Evolutionary conservation across 2,888 invertebrate genomes (phyloP).

Genomic region (Nomada fabriciana): DNA sequence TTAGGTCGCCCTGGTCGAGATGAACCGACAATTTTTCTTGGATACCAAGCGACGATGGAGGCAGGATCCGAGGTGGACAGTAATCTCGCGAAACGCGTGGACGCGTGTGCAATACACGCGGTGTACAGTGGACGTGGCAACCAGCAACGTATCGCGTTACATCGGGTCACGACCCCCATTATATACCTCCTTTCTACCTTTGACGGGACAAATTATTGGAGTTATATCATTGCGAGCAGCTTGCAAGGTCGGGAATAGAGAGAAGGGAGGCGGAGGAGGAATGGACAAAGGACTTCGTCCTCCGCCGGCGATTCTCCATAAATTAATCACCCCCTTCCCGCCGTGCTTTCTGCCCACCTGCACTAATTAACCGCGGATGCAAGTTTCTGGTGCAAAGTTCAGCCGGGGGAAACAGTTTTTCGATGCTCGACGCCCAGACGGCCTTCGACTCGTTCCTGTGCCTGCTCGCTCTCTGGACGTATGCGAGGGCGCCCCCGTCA

Average conservation of each 20-base stretch:
- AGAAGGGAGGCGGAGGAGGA: too few relatives aligned
- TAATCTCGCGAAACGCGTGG: constrained; percentile 34
- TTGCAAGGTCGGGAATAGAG: constrained; percentile 33
- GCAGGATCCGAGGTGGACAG: background rate
- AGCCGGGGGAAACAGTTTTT: constrained; percentile 51
- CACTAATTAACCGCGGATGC: constrained; percentile 50
- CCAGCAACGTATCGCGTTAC: constrained; percentile 72
- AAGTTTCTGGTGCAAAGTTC: constrained; percentile 51
- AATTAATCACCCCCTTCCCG: constrained; percentile 45
- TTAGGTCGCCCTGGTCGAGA: background rate
- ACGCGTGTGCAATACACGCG: constrained; percentile 20
- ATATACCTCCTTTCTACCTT: constrained; percentile 65
- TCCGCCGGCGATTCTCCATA: constrained; percentile 24
- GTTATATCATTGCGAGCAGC: constrained; percentile 59
- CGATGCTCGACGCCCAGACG: constrained; percentile 38
- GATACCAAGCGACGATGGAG: background rate
- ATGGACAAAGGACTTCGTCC: background rate
- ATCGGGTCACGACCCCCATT: constrained; percentile 77
- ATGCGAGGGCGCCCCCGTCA: constrained; percentile 58
- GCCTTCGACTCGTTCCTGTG: constrained; percentile 45
- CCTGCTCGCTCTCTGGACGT: constrained; percentile 3
- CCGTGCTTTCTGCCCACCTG: constrained; percentile 17
- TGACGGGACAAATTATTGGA: constrained; percentile 73
- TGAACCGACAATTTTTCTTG: constrained; percentile 5
- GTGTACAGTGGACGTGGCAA: constrained; percentile 38